Percentiles rank a stretch among this genome's conserved stretches.
Evolutionary conservation across 1,140 invertebrate species (phyloP).

Genomic region (Anthonomus grandis): DNA sequence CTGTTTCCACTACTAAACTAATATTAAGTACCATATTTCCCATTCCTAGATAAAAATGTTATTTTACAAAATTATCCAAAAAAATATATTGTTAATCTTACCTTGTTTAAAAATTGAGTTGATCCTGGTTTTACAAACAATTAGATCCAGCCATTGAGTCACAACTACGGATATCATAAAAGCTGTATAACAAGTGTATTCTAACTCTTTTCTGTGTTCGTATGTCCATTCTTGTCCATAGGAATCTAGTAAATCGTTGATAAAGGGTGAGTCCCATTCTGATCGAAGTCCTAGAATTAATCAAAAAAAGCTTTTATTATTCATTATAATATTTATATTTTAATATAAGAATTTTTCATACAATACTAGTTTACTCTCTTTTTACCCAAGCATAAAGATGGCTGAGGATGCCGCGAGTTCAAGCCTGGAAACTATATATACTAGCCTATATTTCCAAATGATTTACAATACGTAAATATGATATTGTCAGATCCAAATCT

Average conservation of each 20-base stretch:
- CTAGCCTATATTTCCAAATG: no score
- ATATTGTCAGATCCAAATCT: no score
- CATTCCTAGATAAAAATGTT: conserved; percentile 50
- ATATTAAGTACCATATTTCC: conserved; percentile 74
- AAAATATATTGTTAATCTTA: conserved; percentile 48
- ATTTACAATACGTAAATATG: no score
- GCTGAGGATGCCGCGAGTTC: no score
- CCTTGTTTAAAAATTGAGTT: conserved; percentile 81
- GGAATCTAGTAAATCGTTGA: conserved; percentile 72
- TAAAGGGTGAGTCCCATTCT: conserved; percentile 68
- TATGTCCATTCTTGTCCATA: conserved; percentile 84
- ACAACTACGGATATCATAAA: conserved; percentile 83
- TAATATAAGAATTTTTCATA: conserved; percentile 11
- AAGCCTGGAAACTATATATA: no score
- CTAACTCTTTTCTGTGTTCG: conserved; percentile 68
- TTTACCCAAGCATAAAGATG: no score
- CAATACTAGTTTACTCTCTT: no score
- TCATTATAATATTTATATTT: neutral
- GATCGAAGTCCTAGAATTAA: conserved; percentile 60
- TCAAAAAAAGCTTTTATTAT: no score
- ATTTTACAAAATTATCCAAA: no score
- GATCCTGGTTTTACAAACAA: conserved; percentile 81
- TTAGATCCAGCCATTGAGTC: conserved; percentile 81
- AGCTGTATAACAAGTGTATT: conserved; percentile 79
- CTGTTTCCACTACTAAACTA: conserved; percentile 71